Conservation (phyloP, 2,888 invertebrate genomes). For the Leptopilina syphax region DNA sequence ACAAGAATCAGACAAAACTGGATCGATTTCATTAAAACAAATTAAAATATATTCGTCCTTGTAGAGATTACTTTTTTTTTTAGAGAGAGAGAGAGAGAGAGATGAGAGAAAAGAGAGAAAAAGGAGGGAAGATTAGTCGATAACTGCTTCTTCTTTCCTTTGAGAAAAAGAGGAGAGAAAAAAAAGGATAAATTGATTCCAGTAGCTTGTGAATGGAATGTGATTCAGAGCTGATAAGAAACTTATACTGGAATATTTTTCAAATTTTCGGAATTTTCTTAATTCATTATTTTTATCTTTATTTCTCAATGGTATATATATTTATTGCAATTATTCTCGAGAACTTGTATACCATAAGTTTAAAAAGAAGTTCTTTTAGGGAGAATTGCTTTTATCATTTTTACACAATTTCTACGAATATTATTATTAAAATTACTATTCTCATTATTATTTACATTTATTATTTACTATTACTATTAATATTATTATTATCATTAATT, state of each 20-base stretch:
- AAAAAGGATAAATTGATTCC: neutral
- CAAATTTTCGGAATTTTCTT: neutral
- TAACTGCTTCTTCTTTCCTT: neutral
- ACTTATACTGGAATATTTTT: neutral
- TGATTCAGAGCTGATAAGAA: neutral
- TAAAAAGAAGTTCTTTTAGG: too few species aligned
- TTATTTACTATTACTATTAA: too few species aligned
- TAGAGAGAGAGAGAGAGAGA: neutral
- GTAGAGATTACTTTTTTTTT: neutral
- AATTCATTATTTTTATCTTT: slow-evolving; percentile 7
- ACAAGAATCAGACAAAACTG: neutral
- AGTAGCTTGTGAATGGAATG: neutral
- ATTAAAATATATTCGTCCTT: slow-evolving; percentile 24
- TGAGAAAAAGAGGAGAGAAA: neutral
- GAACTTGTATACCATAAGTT: too few species aligned
- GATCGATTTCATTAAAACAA: slow-evolving; percentile 16
- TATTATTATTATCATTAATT: too few species aligned
- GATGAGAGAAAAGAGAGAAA: too few species aligned
- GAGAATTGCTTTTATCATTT: too few species aligned
- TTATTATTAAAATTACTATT: too few species aligned
- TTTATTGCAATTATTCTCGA: too few species aligned
- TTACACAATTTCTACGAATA: too few species aligned
- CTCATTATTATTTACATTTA: too few species aligned
- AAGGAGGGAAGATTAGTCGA: neutral
- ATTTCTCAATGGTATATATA: neutral